Base-by-base conservation (phyloP, 2,797 vertebrate genomes). In the Squalus acanthias region DNA sequence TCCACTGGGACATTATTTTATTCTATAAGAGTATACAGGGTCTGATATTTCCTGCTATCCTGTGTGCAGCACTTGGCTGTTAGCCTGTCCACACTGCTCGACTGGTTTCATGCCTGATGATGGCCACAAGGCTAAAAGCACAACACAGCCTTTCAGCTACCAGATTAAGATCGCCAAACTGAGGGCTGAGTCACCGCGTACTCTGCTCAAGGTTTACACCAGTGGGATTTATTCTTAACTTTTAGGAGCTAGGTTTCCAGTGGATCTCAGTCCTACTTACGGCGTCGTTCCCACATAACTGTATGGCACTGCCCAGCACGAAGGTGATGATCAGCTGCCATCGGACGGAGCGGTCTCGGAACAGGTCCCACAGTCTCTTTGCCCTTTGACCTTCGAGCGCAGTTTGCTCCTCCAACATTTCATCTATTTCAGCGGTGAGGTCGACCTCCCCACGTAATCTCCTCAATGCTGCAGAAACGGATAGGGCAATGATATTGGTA, bases 241-340 rank as follows among this genome's bases (percentile, higher is more conserved):
- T n/a, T 63, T 65, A 67, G 33, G 89, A 91, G 63, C 33, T 8
- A 39, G 8, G 33, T 15, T 33, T 39, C 89, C 89, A n/a, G n/a
- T 69, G 91, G 91, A 93, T n/a, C 91, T 39, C 33, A n/a, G 70
- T 76, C 13, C 26, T 76, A 76, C 96, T 96, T 63, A 96, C 96
- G 4, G 63, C 82, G 13, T 96, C 96, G 22, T 87, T 96, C 22
- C 76, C 96, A 87, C 63, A 96, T 72, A 96, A 91, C 60, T 96
- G 53, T 0, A 89, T 39, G 96, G 63, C 96, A 29, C 82, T 69
- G 63, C 69, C n/a, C 82, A 96, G 46, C 63, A 96, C 82, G 50
- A 91, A 87, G 13, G n/a, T 39, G 60, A 72, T 69, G 63, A 96
- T 87, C 96, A 96, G 2, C 82, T 96, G 96, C 17, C 82, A n/a